A percentile compares a stretch with the other conserved stretches of the same genome.
Conservation (phyloP, 2,888 invertebrate species). For the Timandra comae region DNA sequence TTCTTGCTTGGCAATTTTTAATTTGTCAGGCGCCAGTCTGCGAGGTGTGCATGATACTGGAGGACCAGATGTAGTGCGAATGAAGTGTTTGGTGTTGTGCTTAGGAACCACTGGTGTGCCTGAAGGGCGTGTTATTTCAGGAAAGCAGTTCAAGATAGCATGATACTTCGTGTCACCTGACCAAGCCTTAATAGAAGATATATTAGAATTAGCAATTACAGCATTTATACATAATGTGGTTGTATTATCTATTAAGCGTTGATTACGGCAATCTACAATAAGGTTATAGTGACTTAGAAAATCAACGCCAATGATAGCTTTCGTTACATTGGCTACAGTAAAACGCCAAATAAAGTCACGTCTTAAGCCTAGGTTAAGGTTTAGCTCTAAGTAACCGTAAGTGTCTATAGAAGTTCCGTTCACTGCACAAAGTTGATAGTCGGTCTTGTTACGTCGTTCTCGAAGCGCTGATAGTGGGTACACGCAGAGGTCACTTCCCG, state of each 20-base stretch:
- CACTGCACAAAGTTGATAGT: conserved; percentile 18
- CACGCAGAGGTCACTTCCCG: conserved; percentile 21
- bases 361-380: conserved; percentile 22
- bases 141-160: conserved; percentile 6
- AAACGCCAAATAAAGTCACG: conserved; percentile 23
- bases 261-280: conserved; percentile 8
- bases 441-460: conserved; percentile 11
- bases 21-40: conserved; percentile 28
- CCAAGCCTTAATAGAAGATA: conserved; percentile 13
- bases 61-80: conserved; percentile 26
- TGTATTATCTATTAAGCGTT: conserved; percentile 8
- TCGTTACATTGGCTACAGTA: conserved; percentile 25
- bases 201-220: conserved; percentile 1
- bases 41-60: conserved; percentile 25
- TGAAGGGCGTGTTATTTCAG: conserved; percentile 15
- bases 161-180: conserved; percentile 8
- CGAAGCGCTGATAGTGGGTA: conserved; percentile 10
- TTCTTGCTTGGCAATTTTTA: conserved; percentile 28
- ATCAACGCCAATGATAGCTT: conserved; percentile 28
- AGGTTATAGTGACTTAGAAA: conserved; percentile 16
- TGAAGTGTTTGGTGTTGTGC: conserved; percentile 17
- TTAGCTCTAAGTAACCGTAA: conserved; percentile 18
- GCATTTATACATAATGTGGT: conserved; percentile 7
- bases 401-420: conserved; percentile 23
- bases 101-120: conserved; percentile 5